These are phyloP conservation scores for Peromyscus nudipes DNA, from an alignment of 2,797 vertebrate species.

Conservation along the genomic window DNA sequence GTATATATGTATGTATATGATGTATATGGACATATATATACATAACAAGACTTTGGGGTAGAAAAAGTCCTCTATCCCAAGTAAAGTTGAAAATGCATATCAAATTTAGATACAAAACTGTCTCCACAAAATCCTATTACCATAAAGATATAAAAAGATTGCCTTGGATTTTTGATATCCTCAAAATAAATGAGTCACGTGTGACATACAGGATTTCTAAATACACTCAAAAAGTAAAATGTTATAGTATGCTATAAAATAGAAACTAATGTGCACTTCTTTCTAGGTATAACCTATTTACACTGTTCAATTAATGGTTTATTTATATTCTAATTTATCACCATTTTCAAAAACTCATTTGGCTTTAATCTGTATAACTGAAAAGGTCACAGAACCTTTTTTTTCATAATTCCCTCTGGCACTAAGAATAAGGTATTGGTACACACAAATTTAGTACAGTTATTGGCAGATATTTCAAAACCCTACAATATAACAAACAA, in stretches of 20 bases:
- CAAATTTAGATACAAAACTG: neutral
- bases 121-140: neutral
- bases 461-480: neutral
- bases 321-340: neutral
- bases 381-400: neutral
- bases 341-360: neutral
- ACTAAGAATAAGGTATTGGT: neutral
- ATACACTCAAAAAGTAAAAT: neutral
- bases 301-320: neutral
- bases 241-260: neutral
- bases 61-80: neutral
- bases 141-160: slow-evolving; percentile 38
- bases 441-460: neutral
- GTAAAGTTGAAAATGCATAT: neutral
- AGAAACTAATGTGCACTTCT: neutral
- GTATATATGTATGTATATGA: no score
- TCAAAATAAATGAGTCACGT: neutral
- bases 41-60: neutral
- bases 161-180: neutral
- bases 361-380: neutral
- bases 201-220: neutral
- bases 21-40: neutral
- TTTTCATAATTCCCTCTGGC: neutral
- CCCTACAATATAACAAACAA: neutral
- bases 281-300: neutral